Percentiles rank a stretch among this genome's conserved stretches.
phyloP scores from a whole-genome alignment of 2,797 vertebrate species.

The Centroberyx gerrardi region DNA sequence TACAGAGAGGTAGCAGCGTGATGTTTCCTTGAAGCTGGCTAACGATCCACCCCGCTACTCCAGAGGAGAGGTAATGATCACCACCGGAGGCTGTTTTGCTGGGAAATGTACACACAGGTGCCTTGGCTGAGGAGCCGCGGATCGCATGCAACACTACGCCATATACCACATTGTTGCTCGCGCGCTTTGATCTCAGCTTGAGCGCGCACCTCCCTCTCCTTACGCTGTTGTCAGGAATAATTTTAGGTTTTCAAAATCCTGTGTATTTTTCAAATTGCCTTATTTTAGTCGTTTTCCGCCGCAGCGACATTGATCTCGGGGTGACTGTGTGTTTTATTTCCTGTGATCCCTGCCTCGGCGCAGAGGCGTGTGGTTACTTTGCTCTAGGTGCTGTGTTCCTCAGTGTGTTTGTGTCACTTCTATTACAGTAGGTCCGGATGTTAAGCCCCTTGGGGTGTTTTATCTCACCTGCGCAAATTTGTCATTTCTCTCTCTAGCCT shows the following conservation, averaged over 20 bases:
- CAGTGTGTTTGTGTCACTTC: constrained; percentile 12
- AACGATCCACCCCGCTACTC: constrained; percentile 70
- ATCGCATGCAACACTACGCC: constrained; percentile 60
- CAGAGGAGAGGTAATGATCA: constrained; percentile 76
- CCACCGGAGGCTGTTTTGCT: constrained; percentile 71
- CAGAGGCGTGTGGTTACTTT: background rate
- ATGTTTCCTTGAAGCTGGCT: constrained; percentile 71
- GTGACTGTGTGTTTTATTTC: constrained; percentile 24
- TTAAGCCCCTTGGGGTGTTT: too few relatives aligned
- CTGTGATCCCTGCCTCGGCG: constrained; percentile 18
- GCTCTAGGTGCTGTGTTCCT: constrained; percentile 10
- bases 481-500: background rate
- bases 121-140: constrained; percentile 55
- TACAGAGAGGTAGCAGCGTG: constrained; percentile 59
- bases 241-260: constrained; percentile 66
- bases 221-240: constrained; percentile 52
- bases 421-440: background rate
- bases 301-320: constrained; percentile 17
- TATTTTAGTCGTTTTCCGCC: constrained; percentile 41
- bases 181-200: constrained; percentile 78
- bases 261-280: constrained; percentile 67
- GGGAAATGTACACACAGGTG: constrained; percentile 76
- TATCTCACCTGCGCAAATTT: too few relatives aligned
- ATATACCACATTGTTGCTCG: constrained; percentile 61
- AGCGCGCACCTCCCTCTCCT: constrained; percentile 46